Base-by-base conservation (phyloP, 2,797 vertebrate genomes). In the Scomberomorus guttatus region DNA sequence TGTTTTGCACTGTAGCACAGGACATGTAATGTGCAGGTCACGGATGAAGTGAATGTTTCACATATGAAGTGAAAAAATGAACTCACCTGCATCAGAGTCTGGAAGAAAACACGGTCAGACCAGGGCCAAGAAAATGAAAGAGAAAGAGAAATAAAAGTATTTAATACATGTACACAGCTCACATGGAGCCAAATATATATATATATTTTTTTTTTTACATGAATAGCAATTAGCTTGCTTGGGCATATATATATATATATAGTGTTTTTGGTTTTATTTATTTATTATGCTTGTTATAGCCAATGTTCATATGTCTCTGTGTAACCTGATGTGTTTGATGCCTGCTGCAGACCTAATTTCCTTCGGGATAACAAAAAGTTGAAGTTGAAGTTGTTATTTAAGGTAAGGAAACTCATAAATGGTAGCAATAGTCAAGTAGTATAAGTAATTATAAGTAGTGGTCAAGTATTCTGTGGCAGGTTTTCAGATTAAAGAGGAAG, bases 41-140 rank as follows among this genome's bases (percentile, higher is more conserved):
- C 11, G 34, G 12, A 66, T 63, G 17, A 3, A 17, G 54, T n/a
- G 15, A 42, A 50, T 5, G 34, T 1, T 13, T 29, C 15, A 74
- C 15, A 50, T 14, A 12, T 2, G 66, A 22, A 22, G 0, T 10
- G 5, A 34, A 48, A 29, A 34, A 1, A 18, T 6, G 44, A 77
- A 95, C 97, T 97, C 89, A 98, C 98, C 96, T 99, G 97, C 94
- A 99, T 94, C 54, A 99, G 94, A 5, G 98, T 98, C 98, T 99
- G 95, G 7, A 78, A 48, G 29, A 44, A 6, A 81, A 42, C 0
- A 15, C 6, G 32, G 55, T 20, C 62, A 61, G 13, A 6, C 7
- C n/a, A 24, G 34, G 34, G 42, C 2, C 46, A 44, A 79, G 46
- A 72, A 18, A 59, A 17, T 48, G 27, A 34, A 25, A 86, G 59